Evolutionary conservation across 1,140 invertebrate species (phyloP).

Genomic region (Neodiprion virginianus): DNA sequence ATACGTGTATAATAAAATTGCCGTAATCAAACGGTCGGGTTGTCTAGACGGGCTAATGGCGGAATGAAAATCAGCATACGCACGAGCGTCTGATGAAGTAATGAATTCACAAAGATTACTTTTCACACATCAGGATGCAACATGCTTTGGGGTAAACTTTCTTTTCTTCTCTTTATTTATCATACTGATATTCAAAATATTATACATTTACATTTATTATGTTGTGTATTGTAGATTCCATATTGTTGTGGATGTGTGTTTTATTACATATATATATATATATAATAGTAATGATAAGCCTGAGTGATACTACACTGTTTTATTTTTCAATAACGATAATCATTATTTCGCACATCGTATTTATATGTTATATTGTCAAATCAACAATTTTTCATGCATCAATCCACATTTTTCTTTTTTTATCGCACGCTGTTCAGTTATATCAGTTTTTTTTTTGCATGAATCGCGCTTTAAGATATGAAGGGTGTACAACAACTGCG

Average conservation of each 20-base stretch:
- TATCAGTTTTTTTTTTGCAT: too few species aligned
- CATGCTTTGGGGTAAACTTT: not conserved
- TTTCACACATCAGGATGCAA: too few species aligned
- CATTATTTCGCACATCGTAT: too few species aligned
- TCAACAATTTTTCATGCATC: too few species aligned
- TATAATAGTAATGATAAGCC: not conserved
- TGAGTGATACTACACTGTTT: not conserved
- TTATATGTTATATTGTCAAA: too few species aligned
- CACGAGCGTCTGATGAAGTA: not conserved
- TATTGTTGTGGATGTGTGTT: too few species aligned
- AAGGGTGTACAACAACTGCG: too few species aligned
- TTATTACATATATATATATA: not conserved
- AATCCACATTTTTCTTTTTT: too few species aligned
- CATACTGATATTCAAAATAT: not conserved
- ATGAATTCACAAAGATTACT: too few species aligned
- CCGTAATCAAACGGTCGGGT: not conserved
- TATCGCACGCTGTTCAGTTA: too few species aligned
- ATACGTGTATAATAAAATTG: not conserved
- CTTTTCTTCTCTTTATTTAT: not conserved
- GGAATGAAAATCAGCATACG: not conserved
- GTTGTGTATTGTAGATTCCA: not conserved
- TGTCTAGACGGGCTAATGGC: slow-evolving; percentile 10
- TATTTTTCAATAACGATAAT: not conserved
- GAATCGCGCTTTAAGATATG: too few species aligned
- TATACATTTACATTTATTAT: not conserved